Percentiles rank a stretch among this genome's conserved stretches.
These are phyloP conservation scores for Homarus gammarus DNA, from an alignment of 2,888 invertebrate genomes.

Conservation along the genomic window DNA sequence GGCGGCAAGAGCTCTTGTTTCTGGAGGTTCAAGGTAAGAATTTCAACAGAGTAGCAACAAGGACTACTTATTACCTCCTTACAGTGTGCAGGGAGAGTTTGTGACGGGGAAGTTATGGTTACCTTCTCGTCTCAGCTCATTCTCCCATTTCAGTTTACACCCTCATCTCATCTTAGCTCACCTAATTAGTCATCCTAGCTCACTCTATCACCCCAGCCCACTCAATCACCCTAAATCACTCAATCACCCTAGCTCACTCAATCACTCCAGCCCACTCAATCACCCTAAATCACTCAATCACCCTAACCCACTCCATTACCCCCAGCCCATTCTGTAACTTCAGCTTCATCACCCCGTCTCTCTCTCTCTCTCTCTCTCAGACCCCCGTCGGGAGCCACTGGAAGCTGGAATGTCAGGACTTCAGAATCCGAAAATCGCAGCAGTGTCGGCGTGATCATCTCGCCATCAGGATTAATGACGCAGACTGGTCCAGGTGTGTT, in stretches of 20 bases:
- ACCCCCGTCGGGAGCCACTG: constrained; percentile 37
- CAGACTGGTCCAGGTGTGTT: constrained; percentile 50
- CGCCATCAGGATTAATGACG: constrained; percentile 53
- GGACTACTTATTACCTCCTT: neutral
- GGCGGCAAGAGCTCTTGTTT: constrained; percentile 40
- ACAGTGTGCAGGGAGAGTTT: neutral
- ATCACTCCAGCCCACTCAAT: neutral
- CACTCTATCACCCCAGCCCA: too few relatives aligned
- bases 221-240: too few relatives aligned
- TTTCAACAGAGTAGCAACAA: neutral
- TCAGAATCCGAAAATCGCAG: constrained; percentile 43
- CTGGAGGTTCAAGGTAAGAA: constrained; percentile 55
- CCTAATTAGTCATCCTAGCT: too few relatives aligned
- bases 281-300: too few relatives aligned
- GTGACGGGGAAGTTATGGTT: too few relatives aligned
- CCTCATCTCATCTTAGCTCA: too few relatives aligned
- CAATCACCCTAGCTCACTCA: too few relatives aligned
- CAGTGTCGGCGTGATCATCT: constrained; percentile 51
- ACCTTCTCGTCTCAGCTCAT: too few relatives aligned
- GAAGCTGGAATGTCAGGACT: constrained; percentile 49
- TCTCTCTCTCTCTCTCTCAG: constrained; percentile 22
- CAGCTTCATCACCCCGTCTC: neutral
- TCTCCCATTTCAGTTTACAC: too few relatives aligned
- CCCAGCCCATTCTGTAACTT: too few relatives aligned
- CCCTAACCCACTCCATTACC: neutral